Evolutionary conservation across 2,113 vertebrate species (phyloP), one percentile per base, ranked within the genome.

Genomic region (Anoura caudifer): DNA sequence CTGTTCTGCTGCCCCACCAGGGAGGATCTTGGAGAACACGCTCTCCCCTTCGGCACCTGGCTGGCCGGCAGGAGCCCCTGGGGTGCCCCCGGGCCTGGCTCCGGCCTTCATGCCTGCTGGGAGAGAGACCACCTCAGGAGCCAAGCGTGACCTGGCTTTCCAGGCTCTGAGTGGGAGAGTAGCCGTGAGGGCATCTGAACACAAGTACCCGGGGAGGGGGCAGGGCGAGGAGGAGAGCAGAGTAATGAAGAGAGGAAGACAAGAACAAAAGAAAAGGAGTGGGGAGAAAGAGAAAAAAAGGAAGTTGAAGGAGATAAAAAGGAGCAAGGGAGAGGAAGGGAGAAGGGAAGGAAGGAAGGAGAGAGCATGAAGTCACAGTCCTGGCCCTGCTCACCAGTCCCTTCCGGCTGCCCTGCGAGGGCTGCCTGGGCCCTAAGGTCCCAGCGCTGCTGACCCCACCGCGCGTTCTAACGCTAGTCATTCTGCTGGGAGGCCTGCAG

Each of bases 1-100:
- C 98, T 99, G 99, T 97, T 99, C 99, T 0, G 99, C 99, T 63
- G 99, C 99, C 2, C 99, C 99, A 75, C 99, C 99, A 0, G 99
- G 99, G 94, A 99, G 98, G 96, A 99, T 99, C 98, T 99, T 99
- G 97, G 99, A 99, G 92, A 99, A 98, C 94, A 99, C 98, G 0
- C 99, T 99, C 26, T 99, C 99, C 70, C 99, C 99, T 33, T 99
- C 99, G 0, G 97, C 97, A 1, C 99, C 98, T 0, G 99, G 97
- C 95, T 99, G 99, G 95, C 98, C 98, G 0, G 98, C 85, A 54
- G 98, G 90, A 4, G 98, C 97, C 15, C 99, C 98, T 2, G 99
- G 98, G 0, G 98, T 91, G 4, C 98, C 98, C 0, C 98, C 91
- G 0, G 83, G 94, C 95, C 97, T 98, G 0, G 97, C 96, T 70